Evolutionary conservation across 1,140 invertebrate genomes (phyloP).

Genomic region (Polyergus mexicanus): DNA sequence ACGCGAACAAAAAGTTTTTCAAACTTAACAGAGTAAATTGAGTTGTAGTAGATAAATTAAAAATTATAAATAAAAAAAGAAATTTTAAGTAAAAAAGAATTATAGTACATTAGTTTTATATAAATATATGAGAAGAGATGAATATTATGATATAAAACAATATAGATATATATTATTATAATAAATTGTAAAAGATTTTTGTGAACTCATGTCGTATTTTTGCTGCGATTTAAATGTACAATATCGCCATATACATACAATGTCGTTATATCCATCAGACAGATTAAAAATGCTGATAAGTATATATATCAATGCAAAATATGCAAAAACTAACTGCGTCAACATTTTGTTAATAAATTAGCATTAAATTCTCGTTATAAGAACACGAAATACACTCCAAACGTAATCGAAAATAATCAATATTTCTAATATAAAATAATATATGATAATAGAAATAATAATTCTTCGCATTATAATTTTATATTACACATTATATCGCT

Average conservation of each 20-base stretch:
- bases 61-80: too few relatives aligned
- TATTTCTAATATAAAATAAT: background rate
- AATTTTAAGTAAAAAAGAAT: too few relatives aligned
- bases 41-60: too few relatives aligned
- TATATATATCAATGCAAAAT: background rate
- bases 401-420: slow-evolving; percentile 17
- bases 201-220: background rate
- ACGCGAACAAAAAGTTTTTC: too few relatives aligned
- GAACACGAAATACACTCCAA: background rate
- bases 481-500: background rate
- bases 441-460: too few relatives aligned
- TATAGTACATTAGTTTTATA: background rate
- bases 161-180: background rate
- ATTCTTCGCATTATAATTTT: background rate
- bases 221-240: background rate
- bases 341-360: background rate
- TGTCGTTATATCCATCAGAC: background rate
- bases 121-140: background rate
- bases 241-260: background rate
- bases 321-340: background rate
- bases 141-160: background rate
- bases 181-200: background rate
- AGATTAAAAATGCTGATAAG: background rate
- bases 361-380: background rate
- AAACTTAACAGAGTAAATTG: too few relatives aligned